These are phyloP conservation scores for Limnothrissa miodon DNA, from an alignment of 2,113 vertebrate genomes.

Conservation along the genomic window DNA sequence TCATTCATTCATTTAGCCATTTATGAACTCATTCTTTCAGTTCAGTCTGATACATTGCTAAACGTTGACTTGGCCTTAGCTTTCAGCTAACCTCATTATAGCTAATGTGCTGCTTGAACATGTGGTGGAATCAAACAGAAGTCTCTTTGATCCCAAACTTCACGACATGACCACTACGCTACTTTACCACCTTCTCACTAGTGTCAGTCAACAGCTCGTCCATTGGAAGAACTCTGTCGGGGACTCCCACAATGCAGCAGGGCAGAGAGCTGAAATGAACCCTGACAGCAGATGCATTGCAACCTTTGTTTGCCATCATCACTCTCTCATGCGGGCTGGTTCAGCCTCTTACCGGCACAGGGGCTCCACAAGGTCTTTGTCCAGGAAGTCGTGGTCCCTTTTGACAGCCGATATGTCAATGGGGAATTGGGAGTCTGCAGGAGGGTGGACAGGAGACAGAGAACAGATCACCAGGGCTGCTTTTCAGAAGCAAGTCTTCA, in stretches of 20 bases:
- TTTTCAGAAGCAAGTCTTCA: neutral
- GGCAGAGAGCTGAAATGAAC: neutral
- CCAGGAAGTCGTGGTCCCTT: constrained; percentile 96
- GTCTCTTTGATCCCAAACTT: no score
- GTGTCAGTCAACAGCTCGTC: neutral
- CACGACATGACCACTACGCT: no score
- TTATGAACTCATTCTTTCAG: neutral
- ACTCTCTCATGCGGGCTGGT: neutral
- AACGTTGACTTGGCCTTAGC: neutral
- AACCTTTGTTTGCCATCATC: neutral
- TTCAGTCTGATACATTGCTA: neutral
- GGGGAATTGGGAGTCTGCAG: constrained; percentile 88
- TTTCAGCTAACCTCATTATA: no score
- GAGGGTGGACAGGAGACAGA: neutral
- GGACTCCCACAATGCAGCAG: neutral
- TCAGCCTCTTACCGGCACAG: constrained; percentile 85
- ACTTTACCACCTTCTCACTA: neutral
- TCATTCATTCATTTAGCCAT: neutral
- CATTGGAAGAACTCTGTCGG: neutral
- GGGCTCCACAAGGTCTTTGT: constrained; percentile 95
- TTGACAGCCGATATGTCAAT: constrained; percentile 92
- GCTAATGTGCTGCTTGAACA: no score
- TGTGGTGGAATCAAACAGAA: no score
- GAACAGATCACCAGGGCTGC: constrained; percentile 21
- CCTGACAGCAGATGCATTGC: neutral